These are phyloP conservation scores for Jordanella pulchra DNA, from an alignment of 2,797 vertebrate species.

Conservation along the genomic window DNA sequence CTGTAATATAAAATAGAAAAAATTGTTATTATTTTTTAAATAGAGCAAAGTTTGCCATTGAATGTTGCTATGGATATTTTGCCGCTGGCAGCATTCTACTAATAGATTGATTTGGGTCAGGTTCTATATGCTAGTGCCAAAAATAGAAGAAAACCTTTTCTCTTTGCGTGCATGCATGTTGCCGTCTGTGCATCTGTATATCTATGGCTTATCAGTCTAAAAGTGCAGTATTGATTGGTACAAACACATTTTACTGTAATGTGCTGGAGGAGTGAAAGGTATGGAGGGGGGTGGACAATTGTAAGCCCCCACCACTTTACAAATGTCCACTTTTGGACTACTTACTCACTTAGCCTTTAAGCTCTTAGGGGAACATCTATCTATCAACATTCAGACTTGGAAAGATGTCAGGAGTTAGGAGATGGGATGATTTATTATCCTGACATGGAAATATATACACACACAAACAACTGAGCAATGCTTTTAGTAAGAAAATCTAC, in stretches of 20 bases:
- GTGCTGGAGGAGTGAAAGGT: constrained; percentile 36
- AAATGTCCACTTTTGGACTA: constrained; percentile 8
- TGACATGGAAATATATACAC: not conserved
- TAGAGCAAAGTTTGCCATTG: constrained; percentile 48
- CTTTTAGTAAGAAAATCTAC: constrained; percentile 59
- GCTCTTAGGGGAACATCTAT: constrained; percentile 70
- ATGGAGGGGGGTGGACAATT: not conserved
- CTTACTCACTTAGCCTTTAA: constrained; percentile 69
- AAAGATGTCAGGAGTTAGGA: constrained; percentile 42
- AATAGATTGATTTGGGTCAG: constrained; percentile 62
- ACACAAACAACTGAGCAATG: constrained; percentile 29
- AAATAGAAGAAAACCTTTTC: constrained; percentile 37
- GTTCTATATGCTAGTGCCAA: constrained; percentile 58
- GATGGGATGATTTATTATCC: constrained; percentile 39
- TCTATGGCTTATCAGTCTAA: constrained; percentile 68
- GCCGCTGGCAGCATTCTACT: constrained; percentile 65
- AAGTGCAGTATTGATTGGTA: constrained; percentile 64
- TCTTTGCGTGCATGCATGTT: not conserved
- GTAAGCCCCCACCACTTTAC: not conserved
- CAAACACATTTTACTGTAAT: constrained; percentile 73
- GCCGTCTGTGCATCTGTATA: constrained; percentile 22
- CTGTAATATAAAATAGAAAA: constrained; percentile 21
- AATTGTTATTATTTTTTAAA: constrained; percentile 40
- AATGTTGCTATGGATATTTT: constrained; percentile 73
- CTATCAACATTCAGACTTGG: constrained; percentile 69